These are phyloP conservation scores for Agrotis exclamationis DNA, from an alignment of 2,888 invertebrate genomes.

Conservation along the genomic window DNA sequence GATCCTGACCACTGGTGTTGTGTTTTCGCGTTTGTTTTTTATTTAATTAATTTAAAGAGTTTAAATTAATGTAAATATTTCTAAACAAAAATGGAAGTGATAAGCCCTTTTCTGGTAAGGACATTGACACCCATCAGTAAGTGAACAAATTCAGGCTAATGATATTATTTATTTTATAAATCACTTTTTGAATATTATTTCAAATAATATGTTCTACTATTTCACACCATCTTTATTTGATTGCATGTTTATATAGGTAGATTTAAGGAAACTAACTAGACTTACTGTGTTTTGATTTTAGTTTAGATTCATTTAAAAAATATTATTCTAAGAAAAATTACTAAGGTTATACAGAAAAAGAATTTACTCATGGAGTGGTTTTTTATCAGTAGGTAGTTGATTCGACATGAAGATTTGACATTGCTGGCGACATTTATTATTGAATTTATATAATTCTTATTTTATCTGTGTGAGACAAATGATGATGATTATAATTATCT, in stretches of 20 bases:
- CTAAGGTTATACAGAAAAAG: not conserved
- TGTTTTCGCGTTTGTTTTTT: constrained; percentile 11
- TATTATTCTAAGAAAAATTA: not conserved
- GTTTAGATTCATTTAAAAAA: not conserved
- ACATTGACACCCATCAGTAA: constrained; percentile 1
- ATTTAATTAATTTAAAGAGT: constrained; percentile 19
- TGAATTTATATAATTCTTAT: not conserved
- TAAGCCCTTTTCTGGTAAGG: constrained; percentile 36
- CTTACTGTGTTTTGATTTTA: not conserved
- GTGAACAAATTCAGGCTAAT: not conserved
- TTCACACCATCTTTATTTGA: constrained; percentile 11
- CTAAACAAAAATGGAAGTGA: constrained; percentile 5
- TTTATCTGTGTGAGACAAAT: not conserved
- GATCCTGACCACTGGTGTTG: constrained; percentile 48
- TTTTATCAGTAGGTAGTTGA: not conserved
- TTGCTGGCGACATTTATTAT: constrained; percentile 8
- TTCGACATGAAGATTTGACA: not conserved
- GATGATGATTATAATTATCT: no score
- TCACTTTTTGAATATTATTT: constrained; percentile 9
- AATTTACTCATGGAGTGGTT: not conserved
- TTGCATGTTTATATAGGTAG: not conserved
- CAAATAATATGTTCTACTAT: not conserved
- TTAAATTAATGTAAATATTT: constrained; percentile 17
- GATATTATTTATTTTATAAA: constrained; percentile 1
- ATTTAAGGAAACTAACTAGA: not conserved